These are phyloP conservation scores for Cinara cedri DNA, from an alignment of 2,888 invertebrate genomes.

Conservation along the genomic window DNA sequence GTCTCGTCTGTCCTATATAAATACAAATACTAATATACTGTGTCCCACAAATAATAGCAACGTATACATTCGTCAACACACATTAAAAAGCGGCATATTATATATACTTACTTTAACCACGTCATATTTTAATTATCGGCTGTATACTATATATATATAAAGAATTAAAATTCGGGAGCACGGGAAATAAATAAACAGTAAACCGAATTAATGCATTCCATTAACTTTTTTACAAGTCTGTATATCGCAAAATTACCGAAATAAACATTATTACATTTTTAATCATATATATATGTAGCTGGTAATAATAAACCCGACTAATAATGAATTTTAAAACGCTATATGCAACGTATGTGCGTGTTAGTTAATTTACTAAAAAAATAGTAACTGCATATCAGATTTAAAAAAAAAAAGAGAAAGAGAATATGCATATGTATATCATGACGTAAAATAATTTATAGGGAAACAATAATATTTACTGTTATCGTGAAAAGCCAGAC, in stretches of 20 bases:
- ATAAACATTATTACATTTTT: constrained; percentile 40
- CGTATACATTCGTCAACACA: no score
- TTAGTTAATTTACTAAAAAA: constrained; percentile 21
- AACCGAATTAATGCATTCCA: constrained; percentile 48
- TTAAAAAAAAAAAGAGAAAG: constrained; percentile 11
- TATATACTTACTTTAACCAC: no score
- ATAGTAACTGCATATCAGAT: constrained; percentile 35
- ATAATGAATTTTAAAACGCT: constrained; percentile 43
- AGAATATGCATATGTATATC: no score
- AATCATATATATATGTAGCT: constrained; percentile 6
- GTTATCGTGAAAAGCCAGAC: no score
- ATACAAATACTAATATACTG: no score
- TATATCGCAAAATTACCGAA: constrained; percentile 38
- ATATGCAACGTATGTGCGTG: constrained; percentile 33
- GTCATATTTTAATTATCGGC: constrained; percentile 43
- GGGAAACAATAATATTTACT: no score
- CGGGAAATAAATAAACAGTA: not conserved
- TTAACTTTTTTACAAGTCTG: constrained; percentile 42
- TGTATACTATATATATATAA: no score
- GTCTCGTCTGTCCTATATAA: no score
- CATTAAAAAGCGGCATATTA: no score
- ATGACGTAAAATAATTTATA: no score
- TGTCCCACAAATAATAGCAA: no score
- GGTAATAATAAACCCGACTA: not conserved
- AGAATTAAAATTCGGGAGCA: constrained; percentile 5